Conservation (phyloP, 2,797 vertebrate genomes). For the Enteromius viviparus region DNA sequence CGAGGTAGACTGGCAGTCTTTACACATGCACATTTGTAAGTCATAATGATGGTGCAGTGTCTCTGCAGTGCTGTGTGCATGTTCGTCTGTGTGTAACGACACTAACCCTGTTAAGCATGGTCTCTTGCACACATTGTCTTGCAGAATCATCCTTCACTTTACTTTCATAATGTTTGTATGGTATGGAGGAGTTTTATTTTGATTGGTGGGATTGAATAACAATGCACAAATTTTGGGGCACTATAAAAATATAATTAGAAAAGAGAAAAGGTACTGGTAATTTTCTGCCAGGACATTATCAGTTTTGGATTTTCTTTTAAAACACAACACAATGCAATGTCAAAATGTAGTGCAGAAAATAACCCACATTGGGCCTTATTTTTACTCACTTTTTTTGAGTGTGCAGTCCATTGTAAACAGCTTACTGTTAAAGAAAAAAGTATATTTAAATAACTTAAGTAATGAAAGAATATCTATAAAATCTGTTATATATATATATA, state of each 20-base stretch:
- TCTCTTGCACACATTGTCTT: background rate
- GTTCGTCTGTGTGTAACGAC: background rate
- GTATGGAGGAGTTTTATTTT: background rate
- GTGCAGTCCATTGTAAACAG: background rate
- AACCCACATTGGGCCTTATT: background rate
- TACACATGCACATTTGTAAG: slow-evolving; percentile 28
- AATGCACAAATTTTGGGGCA: background rate
- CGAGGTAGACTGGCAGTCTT: slow-evolving; percentile 46
- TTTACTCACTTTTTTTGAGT: background rate
- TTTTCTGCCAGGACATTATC: background rate
- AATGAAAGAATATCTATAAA: background rate
- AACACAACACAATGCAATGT: background rate
- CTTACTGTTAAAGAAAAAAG: background rate
- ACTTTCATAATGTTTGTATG: background rate
- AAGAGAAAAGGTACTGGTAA: background rate
- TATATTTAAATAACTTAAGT: background rate
- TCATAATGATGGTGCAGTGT: slow-evolving; percentile 35
- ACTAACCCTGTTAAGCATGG: background rate
- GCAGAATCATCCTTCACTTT: background rate
- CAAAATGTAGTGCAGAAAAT: background rate
- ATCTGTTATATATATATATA: no score
- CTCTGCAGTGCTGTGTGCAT: slow-evolving; percentile 2
- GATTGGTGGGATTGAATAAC: background rate
- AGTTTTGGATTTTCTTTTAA: background rate
- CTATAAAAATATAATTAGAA: background rate